These are phyloP conservation scores for Epinotia brunnichana DNA, from an alignment of 2,888 invertebrate genomes.

Conservation along the genomic window DNA sequence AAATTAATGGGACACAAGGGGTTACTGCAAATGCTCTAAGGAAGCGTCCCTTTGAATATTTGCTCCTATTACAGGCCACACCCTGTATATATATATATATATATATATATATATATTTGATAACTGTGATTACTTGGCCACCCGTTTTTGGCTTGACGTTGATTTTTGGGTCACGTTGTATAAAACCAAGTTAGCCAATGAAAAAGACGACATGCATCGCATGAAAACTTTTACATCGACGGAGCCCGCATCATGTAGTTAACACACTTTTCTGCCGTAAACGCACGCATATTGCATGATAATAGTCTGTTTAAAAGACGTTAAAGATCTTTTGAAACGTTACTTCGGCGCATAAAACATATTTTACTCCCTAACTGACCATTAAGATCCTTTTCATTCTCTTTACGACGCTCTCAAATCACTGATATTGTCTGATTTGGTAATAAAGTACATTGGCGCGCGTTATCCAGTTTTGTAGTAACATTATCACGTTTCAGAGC, in stretches of 20 bases:
- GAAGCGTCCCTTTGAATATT: no score
- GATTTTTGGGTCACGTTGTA: no score
- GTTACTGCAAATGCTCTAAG: no score
- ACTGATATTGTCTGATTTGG: slow-evolving; percentile 42
- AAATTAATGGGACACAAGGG: no score
- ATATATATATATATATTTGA: no score
- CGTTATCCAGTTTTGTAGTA: slow-evolving; percentile 28
- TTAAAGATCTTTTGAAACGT: slow-evolving; percentile 38
- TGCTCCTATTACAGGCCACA: no score
- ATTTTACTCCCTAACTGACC: slow-evolving; percentile 45
- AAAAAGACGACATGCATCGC: not conserved
- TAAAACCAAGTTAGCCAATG: not conserved
- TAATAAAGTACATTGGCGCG: slow-evolving; percentile 36
- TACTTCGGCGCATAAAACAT: slow-evolving; percentile 42
- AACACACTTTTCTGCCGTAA: slow-evolving; percentile 28
- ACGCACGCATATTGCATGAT: slow-evolving; percentile 32
- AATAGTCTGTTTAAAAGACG: slow-evolving; percentile 39
- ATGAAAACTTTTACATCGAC: slow-evolving; percentile 16
- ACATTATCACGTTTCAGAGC: slow-evolving; percentile 23
- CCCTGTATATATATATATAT: no score
- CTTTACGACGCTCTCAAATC: slow-evolving; percentile 45
- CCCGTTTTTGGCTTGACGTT: no score
- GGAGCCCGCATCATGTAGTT: slow-evolving; percentile 34
- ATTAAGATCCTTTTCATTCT: slow-evolving; percentile 44
- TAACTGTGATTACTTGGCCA: no score